These are phyloP conservation scores for Hyles lineata DNA, from an alignment of 2,888 invertebrate genomes.

Conservation along the genomic window DNA sequence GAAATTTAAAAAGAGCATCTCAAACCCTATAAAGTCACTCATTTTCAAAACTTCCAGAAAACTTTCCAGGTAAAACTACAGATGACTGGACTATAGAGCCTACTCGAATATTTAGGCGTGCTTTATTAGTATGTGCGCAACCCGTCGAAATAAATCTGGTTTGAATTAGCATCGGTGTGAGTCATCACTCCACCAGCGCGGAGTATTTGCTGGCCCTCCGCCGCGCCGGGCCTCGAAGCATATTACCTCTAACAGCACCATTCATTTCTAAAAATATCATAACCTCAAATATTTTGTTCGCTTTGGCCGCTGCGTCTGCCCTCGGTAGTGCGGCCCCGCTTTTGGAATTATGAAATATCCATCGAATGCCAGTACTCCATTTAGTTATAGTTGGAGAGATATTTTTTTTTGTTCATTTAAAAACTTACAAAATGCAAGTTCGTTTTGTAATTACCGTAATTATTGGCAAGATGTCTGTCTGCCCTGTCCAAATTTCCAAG, in stretches of 20 bases:
- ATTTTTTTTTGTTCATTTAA: no score
- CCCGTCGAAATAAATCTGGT: background rate
- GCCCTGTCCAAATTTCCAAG: no score
- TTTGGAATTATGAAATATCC: constrained; percentile 3
- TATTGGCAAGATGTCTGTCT: no score
- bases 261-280: constrained; percentile 15
- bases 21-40: no score
- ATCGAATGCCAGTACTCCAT: background rate
- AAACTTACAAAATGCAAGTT: no score
- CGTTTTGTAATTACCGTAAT: no score
- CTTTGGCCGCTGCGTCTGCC: background rate
- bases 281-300: background rate
- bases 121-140: no score
- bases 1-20: no score
- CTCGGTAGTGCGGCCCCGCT: background rate
- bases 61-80: no score
- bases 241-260: constrained; percentile 5
- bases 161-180: background rate
- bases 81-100: no score
- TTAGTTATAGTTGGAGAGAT: background rate
- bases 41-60: no score
- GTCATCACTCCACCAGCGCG: background rate
- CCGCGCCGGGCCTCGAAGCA: background rate
- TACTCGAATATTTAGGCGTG: no score
- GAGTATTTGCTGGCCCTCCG: background rate